Percentiles rank a stretch among this genome's conserved stretches.
Evolutionary conservation across 2,797 vertebrate species (phyloP).

Genomic region (Neomorphus geoffroyi): DNA sequence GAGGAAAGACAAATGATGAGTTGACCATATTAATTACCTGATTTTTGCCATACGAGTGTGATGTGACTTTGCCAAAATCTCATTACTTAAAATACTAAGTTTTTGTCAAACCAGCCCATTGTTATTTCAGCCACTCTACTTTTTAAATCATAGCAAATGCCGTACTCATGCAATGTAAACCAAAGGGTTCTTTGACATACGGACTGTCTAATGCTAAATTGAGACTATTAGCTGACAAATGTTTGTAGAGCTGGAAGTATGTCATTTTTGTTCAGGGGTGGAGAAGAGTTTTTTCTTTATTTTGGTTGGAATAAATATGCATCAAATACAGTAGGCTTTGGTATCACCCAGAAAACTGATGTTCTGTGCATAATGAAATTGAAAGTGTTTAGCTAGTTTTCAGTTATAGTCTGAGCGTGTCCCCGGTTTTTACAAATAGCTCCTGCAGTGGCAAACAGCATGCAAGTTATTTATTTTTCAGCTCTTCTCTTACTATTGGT

Average conservation of each 20-base stretch:
- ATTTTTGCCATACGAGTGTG: constrained; percentile 78
- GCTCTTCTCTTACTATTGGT: constrained; percentile 5
- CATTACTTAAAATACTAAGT: constrained; percentile 67
- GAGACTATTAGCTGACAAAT: constrained; percentile 52
- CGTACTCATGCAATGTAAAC: constrained; percentile 61
- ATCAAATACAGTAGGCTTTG: background rate
- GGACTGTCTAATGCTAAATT: constrained; percentile 50
- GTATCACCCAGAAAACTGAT: constrained; percentile 25
- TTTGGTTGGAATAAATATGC: constrained; percentile 19
- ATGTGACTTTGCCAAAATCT: constrained; percentile 76
- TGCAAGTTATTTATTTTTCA: constrained; percentile 2
- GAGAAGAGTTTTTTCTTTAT: constrained; percentile 35
- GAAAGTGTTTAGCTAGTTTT: constrained; percentile 15
- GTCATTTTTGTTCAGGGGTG: constrained; percentile 43
- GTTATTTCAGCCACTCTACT: constrained; percentile 66
- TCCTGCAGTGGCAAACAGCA: constrained; percentile 10
- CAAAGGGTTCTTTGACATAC: constrained; percentile 71
- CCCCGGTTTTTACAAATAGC: constrained; percentile 5
- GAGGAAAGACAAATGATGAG: constrained; percentile 76
- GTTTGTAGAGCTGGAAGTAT: constrained; percentile 54
- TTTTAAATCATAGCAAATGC: constrained; percentile 51
- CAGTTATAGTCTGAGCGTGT: background rate
- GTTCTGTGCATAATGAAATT: background rate
- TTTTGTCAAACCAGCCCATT: constrained; percentile 68
- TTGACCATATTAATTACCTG: constrained; percentile 75